phyloP scores from a whole-genome alignment of 2,888 invertebrate species.

The Sarcophaga rosellei region DNA sequence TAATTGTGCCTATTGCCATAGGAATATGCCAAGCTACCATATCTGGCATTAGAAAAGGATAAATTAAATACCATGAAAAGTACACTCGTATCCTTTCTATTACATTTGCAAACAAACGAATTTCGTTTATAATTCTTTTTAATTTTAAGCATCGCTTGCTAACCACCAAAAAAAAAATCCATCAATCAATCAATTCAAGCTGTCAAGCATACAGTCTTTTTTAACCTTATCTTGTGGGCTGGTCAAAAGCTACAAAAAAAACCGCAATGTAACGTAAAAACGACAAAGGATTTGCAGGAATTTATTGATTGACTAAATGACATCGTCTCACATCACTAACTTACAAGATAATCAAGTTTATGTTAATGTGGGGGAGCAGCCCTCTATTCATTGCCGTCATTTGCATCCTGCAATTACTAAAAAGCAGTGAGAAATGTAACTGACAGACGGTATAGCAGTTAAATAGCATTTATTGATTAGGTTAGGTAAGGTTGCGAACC shows the following conservation, averaged over 20 bases:
- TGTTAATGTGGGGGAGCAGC: no score
- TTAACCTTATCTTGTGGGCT: constrained; percentile 38
- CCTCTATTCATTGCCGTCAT: not conserved
- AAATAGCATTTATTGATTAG: no score
- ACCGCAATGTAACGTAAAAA: not conserved
- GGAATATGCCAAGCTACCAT: no score
- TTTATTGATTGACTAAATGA: not conserved
- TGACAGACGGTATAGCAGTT: no score
- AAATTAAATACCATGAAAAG: no score
- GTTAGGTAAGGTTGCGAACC: no score
- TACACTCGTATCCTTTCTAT: not conserved
- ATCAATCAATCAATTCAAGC: constrained; percentile 57
- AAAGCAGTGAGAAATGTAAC: not conserved
- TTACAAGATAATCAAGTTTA: not conserved
- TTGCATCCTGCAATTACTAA: not conserved
- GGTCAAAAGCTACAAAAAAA: not conserved
- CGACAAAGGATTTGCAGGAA: constrained; percentile 20
- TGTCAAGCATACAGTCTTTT: constrained; percentile 29
- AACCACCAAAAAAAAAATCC: not conserved
- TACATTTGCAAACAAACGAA: not conserved
- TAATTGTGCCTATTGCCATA: no score
- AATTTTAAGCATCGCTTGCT: not conserved
- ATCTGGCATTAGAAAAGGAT: no score
- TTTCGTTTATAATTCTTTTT: not conserved
- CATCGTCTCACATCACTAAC: constrained; percentile 2